Evolutionary conservation across 2,797 vertebrate genomes (phyloP), one percentile per base, ranked within the genome.

Genomic region (Brachymystax lenok): DNA sequence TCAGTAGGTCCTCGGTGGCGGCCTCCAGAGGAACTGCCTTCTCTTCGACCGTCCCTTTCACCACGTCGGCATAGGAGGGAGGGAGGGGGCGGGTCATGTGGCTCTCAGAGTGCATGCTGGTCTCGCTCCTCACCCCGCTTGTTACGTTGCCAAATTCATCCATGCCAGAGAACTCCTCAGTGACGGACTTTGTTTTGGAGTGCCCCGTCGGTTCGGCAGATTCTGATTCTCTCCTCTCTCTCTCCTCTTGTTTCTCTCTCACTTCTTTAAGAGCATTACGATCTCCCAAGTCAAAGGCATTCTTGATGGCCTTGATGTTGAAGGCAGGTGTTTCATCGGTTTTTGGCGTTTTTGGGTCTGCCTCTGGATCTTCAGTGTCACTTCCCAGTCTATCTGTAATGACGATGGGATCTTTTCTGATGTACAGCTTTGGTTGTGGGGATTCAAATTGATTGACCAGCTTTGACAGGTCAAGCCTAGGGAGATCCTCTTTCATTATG

Each of bases 21-120:
- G 93, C 92, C 17, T 94, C 91, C 0, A 88, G 80, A 33, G 95
- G 90, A 68, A 96, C 90, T 16, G 88, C 91, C 2, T 95, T 87
- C 0, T 93, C 94, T 1, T 92, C 88, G 50, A 95, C 94, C 0
- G 87, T 91, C 24, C 97, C 97, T 63, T 94, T 90, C 50, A 98
- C 94, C 52, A 98, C 97, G 56, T 97, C 97, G 19, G 97, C 96
- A 5, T 98, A 98, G 46, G 96, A 97, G 0, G 97, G 97, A 14
- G 97, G 97, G 70, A 91, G 96, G 1, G 92, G 94, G 1, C 93
- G 93, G 70, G 91, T 86, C 77, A 87, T 82, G 3, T 94, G 82
- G 75, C 85, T 90, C 81, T 93, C 92, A 46, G 94, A 90, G 71
- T 88, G 90, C 67, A 77, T 80, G 61, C 92, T 89, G 2, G 72